Evolutionary conservation across 2,113 vertebrate species (phyloP).

Genomic region (Willisornis vidua): DNA sequence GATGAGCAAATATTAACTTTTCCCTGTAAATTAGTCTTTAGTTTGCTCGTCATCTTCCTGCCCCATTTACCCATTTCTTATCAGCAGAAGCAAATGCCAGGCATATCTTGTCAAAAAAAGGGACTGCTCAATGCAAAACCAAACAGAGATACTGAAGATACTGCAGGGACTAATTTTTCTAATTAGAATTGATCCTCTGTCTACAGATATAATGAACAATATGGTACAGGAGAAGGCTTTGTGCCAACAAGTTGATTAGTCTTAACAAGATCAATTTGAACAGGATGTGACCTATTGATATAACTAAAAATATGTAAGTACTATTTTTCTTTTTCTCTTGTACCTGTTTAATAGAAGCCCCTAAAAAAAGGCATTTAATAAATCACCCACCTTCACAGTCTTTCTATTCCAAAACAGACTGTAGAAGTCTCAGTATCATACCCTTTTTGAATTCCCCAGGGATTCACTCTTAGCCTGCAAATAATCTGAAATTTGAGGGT

Average conservation of each 20-base stretch:
- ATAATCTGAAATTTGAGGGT: background rate
- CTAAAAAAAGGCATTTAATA: background rate
- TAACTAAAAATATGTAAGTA: background rate
- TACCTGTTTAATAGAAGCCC: background rate
- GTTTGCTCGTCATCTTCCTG: constrained; percentile 41
- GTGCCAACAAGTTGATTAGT: background rate
- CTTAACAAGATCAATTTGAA: background rate
- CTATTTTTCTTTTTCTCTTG: background rate
- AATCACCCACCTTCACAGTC: background rate
- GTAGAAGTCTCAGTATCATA: background rate
- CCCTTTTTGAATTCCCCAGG: background rate
- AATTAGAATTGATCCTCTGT: constrained; percentile 12
- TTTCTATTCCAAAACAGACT: background rate
- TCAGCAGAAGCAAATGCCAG: constrained; percentile 48
- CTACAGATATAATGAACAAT: background rate
- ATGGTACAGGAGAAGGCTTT: background rate
- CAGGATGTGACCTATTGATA: background rate
- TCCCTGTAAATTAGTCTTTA: constrained; percentile 1
- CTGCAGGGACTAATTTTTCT: constrained; percentile 21
- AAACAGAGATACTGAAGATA: constrained; percentile 30
- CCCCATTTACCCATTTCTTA: constrained; percentile 36
- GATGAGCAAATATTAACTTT: constrained; percentile 65
- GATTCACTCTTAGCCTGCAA: background rate
- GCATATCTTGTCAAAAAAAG: background rate
- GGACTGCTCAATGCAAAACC: background rate